Conservation (phyloP, 2,797 vertebrate species). For the Myotis findleyi region DNA sequence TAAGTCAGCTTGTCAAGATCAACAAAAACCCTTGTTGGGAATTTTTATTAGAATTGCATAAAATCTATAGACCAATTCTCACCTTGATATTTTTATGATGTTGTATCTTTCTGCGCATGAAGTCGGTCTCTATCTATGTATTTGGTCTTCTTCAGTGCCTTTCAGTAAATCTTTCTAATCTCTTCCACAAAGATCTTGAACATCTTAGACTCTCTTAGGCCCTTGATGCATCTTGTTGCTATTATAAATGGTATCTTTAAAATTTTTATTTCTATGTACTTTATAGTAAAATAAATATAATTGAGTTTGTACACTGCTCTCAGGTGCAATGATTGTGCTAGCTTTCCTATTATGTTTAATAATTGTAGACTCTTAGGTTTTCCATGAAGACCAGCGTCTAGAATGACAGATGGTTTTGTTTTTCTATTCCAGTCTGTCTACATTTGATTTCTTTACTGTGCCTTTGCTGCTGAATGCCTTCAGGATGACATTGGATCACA, state of each 20-base stretch:
- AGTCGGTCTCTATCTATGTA: neutral
- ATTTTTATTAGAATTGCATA: conserved; percentile 40
- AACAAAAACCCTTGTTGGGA: neutral
- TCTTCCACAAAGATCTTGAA: neutral
- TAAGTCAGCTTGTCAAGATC: conserved; percentile 40
- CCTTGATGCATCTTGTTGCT: neutral
- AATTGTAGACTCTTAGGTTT: neutral
- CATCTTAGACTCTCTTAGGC: neutral
- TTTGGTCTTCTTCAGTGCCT: neutral
- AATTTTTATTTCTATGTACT: neutral
- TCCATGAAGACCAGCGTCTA: neutral
- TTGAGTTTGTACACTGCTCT: neutral
- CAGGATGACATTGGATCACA: neutral
- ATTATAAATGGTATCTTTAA: neutral
- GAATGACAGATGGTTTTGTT: neutral
- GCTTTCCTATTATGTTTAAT: neutral
- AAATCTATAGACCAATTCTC: neutral
- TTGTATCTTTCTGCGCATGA: neutral
- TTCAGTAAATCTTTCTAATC: conserved; percentile 28
- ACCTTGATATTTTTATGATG: conserved; percentile 23
- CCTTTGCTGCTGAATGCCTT: neutral
- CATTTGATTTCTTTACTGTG: neutral
- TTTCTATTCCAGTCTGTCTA: neutral
- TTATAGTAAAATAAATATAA: conserved; percentile 24
- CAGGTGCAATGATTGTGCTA: neutral